Evolutionary conservation across 2,113 vertebrate species (phyloP).

Genomic region (Chroicocephalus ridibundus): DNA sequence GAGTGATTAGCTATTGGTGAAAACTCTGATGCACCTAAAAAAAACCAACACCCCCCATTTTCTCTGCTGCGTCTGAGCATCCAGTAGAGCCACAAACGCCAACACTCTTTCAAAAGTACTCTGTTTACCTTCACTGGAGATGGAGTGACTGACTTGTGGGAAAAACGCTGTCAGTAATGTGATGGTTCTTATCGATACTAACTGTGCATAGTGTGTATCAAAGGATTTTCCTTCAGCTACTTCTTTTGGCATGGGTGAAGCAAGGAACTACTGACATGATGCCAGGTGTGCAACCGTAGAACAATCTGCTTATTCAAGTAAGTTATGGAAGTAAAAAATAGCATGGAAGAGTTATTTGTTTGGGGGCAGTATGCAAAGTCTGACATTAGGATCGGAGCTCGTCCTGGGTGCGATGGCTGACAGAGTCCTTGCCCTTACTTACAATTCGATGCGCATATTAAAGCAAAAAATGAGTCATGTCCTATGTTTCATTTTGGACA

Average conservation of each 20-base stretch:
- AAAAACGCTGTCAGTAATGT: not conserved
- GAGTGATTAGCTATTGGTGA: not conserved
- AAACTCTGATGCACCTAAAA: not conserved
- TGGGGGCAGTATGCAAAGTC: not conserved
- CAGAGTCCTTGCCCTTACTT: not conserved
- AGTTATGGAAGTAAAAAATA: not conserved
- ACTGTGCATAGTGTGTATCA: fast-evolving
- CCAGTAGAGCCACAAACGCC: not conserved
- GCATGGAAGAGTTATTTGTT: not conserved
- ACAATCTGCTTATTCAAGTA: not conserved
- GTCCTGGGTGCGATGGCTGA: fast-evolving
- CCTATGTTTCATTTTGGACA: not conserved
- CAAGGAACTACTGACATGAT: not conserved
- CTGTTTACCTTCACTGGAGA: not conserved
- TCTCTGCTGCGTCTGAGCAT: not conserved
- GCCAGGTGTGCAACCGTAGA: not conserved
- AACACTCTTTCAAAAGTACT: not conserved
- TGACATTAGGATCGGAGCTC: not conserved
- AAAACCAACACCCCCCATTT: fast-evolving
- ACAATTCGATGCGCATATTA: not conserved
- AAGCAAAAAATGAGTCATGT: not conserved
- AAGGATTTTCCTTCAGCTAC: not conserved
- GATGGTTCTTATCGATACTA: fast-evolving
- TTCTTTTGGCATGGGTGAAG: not conserved
- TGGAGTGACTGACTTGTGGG: not conserved